These are phyloP conservation scores for Cranoglanis bouderius DNA, from an alignment of 2,113 vertebrate genomes.

Conservation along the genomic window DNA sequence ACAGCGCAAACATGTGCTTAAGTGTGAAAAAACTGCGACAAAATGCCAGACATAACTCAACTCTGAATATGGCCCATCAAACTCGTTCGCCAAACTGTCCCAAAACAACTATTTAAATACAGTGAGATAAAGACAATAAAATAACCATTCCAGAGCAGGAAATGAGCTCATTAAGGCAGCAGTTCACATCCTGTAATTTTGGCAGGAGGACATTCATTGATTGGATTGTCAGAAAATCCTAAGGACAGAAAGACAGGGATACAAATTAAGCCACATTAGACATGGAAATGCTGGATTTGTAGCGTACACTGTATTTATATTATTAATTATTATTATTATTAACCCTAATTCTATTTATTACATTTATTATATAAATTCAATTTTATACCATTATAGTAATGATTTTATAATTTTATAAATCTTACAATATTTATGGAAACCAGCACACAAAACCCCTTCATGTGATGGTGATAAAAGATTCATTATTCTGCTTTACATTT, in stretches of 20 bases:
- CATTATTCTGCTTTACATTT: too few species aligned
- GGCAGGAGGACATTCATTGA: constrained; percentile 78
- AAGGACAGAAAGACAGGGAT: constrained; percentile 35
- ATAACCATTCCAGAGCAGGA: constrained; percentile 79
- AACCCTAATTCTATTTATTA: not conserved
- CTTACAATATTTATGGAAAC: not conserved
- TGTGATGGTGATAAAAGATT: too few species aligned
- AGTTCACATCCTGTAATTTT: constrained; percentile 89
- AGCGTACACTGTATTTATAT: not conserved
- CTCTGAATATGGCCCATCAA: not conserved
- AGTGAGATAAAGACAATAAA: not conserved
- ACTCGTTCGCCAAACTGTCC: not conserved
- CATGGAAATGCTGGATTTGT: not conserved
- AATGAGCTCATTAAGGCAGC: constrained; percentile 85
- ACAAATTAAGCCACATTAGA: not conserved
- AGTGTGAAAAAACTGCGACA: not conserved
- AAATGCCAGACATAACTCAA: not conserved
- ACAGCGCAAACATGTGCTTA: too few species aligned
- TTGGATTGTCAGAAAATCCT: constrained; percentile 78
- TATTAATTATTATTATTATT: not conserved
- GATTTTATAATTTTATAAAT: not conserved
- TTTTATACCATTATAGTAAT: not conserved
- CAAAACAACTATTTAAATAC: not conserved
- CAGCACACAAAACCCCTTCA: too few species aligned
- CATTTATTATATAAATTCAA: not conserved